Base-by-base conservation (phyloP, 2,113 vertebrate species). In the Nyctereutes procyonoides region DNA sequence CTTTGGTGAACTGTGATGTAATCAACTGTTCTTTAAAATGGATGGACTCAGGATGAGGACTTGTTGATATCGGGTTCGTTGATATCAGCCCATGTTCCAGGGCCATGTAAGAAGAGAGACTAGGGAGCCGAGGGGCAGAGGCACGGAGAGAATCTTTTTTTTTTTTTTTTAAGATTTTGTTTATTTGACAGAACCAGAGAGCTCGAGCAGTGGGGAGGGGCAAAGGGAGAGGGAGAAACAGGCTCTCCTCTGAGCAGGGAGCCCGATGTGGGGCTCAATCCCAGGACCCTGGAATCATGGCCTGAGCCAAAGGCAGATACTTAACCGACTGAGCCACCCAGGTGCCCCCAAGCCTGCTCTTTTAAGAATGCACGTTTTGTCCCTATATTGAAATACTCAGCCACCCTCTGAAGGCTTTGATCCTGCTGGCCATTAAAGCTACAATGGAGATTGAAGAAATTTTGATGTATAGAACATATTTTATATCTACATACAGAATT, bases 321-420 rank as follows among this genome's bases (percentile, higher is more conserved):
- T 62, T 1, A 19, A 8, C 67, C 32, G 1, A 35, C 67, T 35
- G 67, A 69, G 67, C 67, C 32, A 69, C 67, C 67, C 67, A 20
- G n/a, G 32, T 16, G 67, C 32, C 67, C 16, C 32, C 71, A 88
- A 88, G 51, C 24, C 35, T 94, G 14, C 20, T 71, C 38, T 65
- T 67, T 88, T 79, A 73, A 77, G 71, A 77, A 82, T 60, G 16
- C 22, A 62, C 48, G 26, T 53, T 74, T 95, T 63, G 4, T 77
- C 30, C 11, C 77, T 32, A 1, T 38, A 43, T 10, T 93, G 53
- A 96, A 88, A 32, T 90, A 93, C 60, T n/a, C 88, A 96, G 28
- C 24, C 24, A 60, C 3, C 28, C 84, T 93, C 48, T 65, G 32
- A 95, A 81, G 22, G 1, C 32, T 58, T 60, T 32, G 14, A 6